A percentile compares a stretch with the other conserved stretches of the same genome.
phyloP scores from a whole-genome alignment of 2,888 invertebrate genomes.

The Dione vanillae region DNA sequence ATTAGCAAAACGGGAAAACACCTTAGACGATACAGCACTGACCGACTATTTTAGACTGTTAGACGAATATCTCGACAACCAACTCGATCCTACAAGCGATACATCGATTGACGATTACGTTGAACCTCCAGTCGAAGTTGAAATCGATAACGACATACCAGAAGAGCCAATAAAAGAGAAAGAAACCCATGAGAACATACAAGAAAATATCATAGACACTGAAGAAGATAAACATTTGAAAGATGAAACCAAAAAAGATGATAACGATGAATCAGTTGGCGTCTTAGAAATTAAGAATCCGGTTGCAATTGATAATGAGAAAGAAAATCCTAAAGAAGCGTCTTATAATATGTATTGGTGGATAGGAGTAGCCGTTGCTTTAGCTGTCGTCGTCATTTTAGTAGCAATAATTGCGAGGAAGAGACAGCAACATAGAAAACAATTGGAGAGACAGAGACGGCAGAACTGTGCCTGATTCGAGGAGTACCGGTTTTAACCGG shows the following conservation, averaged over 20 bases:
- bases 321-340: constrained; percentile 65
- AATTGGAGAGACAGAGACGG: constrained; percentile 76
- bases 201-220: constrained; percentile 68
- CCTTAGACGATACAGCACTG: constrained; percentile 77
- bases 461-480: constrained; percentile 80
- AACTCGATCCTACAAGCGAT: constrained; percentile 67
- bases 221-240: constrained; percentile 65
- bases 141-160: constrained; percentile 64
- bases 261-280: constrained; percentile 61
- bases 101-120: constrained; percentile 65
- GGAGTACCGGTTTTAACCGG: constrained; percentile 83
- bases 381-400: constrained; percentile 70
- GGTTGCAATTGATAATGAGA: constrained; percentile 62
- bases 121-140: constrained; percentile 58
- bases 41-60: constrained; percentile 83
- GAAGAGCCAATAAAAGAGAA: constrained; percentile 53
- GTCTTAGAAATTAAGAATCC: constrained; percentile 77
- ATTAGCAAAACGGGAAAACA: constrained; percentile 75
- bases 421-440: constrained; percentile 79
- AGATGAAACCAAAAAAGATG: constrained; percentile 61
- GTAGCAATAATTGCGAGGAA: constrained; percentile 78
- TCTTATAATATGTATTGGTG: constrained; percentile 80
- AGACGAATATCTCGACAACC: constrained; percentile 81
- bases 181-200: constrained; percentile 52
- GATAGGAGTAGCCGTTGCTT: constrained; percentile 77